Conservation (phyloP, 1,140 invertebrate genomes). For the Nasonia giraulti region DNA sequence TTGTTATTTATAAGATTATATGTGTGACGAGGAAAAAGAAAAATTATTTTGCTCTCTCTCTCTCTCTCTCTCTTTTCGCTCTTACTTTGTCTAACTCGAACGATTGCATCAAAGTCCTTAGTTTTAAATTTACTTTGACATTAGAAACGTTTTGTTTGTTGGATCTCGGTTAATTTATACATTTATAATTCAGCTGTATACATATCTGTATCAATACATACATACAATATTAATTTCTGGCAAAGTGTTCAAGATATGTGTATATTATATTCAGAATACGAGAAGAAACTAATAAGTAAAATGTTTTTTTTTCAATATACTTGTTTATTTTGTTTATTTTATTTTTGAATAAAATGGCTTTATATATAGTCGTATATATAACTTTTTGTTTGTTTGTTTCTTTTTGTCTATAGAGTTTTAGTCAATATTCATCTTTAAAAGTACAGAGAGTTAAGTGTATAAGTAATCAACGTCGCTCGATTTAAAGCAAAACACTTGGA, state of each 20-base stretch:
- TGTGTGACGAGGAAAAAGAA: not conserved
- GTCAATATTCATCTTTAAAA: constrained; percentile 39
- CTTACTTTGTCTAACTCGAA: not conserved
- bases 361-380: not conserved
- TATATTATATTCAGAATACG: not conserved
- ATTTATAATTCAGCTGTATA: not conserved
- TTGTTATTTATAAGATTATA: not conserved
- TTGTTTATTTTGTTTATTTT: constrained; percentile 38
- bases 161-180: not conserved
- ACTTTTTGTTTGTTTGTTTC: not conserved
- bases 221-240: not conserved
- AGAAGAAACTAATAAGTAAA: constrained; percentile 20
- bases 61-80: not conserved
- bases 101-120: not conserved
- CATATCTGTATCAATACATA: not conserved
- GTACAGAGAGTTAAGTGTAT: constrained; percentile 15
- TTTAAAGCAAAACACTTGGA: constrained; percentile 31
- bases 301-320: not conserved
- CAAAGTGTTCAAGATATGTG: not conserved
- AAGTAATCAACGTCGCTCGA: not conserved
- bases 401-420: not conserved
- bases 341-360: constrained; percentile 39
- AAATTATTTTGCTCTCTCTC: not conserved
- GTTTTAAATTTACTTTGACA: not conserved
- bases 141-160: not conserved